These are phyloP conservation scores for human DNA, from an alignment of 2,113 vertebrate species.

Conservation along the genomic window DNA sequence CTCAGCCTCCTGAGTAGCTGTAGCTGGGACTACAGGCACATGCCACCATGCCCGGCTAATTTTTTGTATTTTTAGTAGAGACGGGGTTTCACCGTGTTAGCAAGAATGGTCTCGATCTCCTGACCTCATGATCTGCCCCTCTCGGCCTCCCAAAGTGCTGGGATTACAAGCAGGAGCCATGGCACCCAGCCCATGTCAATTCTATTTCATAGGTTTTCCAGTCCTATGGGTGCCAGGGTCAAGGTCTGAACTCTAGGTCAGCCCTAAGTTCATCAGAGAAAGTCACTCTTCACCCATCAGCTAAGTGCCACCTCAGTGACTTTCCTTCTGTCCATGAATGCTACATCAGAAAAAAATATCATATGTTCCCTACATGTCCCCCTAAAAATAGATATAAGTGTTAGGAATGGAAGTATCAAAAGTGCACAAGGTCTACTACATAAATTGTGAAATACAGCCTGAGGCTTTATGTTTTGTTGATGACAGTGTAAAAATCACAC, in stretches of 20 bases:
- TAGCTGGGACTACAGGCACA: too few species aligned
- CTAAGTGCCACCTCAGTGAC: background rate
- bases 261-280: background rate
- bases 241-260: background rate
- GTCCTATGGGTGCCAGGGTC: too few species aligned
- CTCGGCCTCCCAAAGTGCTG: too few species aligned
- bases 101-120: too few species aligned
- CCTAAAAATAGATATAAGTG: background rate
- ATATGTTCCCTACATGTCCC: too few species aligned
- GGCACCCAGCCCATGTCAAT: background rate
- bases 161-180: too few species aligned
- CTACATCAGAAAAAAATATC: background rate
- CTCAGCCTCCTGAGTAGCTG: too few species aligned
- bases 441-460: background rate
- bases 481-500: background rate
- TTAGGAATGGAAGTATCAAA: background rate
- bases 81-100: too few species aligned
- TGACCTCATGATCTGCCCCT: too few species aligned
- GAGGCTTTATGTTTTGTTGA: background rate
- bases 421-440: background rate
- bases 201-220: background rate
- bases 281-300: background rate
- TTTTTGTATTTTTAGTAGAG: too few species aligned
- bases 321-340: too few species aligned
- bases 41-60: too few species aligned